Base-by-base conservation (phyloP, 2,888 invertebrate species). In the Caenorhabditis sp. region DNA sequence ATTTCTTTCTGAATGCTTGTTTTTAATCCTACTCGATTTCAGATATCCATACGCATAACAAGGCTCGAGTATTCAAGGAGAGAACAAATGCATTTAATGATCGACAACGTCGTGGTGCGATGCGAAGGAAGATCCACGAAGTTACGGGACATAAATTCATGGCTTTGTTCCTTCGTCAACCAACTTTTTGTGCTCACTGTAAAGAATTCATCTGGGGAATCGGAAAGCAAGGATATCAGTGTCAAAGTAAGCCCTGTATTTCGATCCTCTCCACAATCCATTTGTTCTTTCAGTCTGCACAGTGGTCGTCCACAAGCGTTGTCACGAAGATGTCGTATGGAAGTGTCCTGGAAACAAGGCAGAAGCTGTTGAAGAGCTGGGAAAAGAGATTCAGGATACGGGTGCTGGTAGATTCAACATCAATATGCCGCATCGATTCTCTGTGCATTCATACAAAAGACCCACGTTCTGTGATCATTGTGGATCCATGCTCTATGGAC, bases 381-480 rank as follows among this genome's bases (percentile, higher is more conserved):
- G 85, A 31, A 86, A 85, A 35, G 87, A 89, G 73, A 88, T 88
- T 51, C 82, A 81, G 10, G 72, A 81, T n/a, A 73, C 79, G 0
- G 82, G 81, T n/a, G 73, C 82, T 26, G 90, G 89, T 93, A 95
- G 98, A 87, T 99, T 99, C 94, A 98, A 96, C 93, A 98, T 99
- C 92, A 98, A 99, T 94, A 95, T 99, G 92, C 99, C 99, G 89
- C 99, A 99, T 94, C 95, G 97, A 97, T 94, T 93, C 92, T 92
- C 95, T 91, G 96, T 97, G 92, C 98, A 98, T 94, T 98, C 95
- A 90, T 99, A 97, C 94, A 97, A 97, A 69, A 61, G 97, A 89
- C 97, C 98, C 93, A 98, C 98, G 38, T 99, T 99, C 94, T 99
- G 99, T 94, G 98, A 99, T 94, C 99, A 99, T 93, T 99, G 99